Base-by-base conservation (phyloP, 2,888 invertebrate genomes). In the Stenichneumon culpator region DNA sequence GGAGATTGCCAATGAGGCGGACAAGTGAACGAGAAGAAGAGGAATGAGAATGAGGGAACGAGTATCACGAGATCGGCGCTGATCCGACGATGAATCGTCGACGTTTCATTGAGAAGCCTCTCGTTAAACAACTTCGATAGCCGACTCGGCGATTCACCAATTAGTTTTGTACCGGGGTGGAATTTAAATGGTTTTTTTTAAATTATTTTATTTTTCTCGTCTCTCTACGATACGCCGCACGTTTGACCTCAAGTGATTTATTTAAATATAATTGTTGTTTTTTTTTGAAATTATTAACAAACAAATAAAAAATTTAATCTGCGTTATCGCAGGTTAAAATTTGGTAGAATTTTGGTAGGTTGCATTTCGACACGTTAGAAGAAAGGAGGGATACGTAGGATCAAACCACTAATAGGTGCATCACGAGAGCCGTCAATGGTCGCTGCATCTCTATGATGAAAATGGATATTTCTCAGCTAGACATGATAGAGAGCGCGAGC, bases 391-490 rank as follows among this genome's bases (percentile, higher is more conserved):
- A 22, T 9, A 5, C 19, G 44, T 65, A 28, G 22, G 54, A 36
- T 32, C 14, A 28, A 54, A 14, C 36, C 47, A 50, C 39, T 60
- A 19, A 28, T 60, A 70, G 50, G 50, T 14, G 60, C 79, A 70
- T 79, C 70, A 68, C 47, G 16, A 78, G 77, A 57, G 11, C 11
- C 22, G 25, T 70, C 54, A 80, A 82, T 82, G 79, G 60, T 74
- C 73, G 83, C 32, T 36, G 7, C 32, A 63, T 63, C 68, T 32
- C 22, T 72, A 47, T 73, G 78, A 85, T 82, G 83, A 85, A 85
- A 86, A 87, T 85, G 86, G 86, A 87, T 85, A 44, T 77, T 74
- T 52, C 70, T 52, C 52, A 57, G 47, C 50, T 77, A 16, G 70
- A 67, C 72, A 36, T 50, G 67, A 84, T 80, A 77, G 72, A 75